Evolutionary conservation across 2,888 invertebrate species (phyloP).

Genomic region (Empis stercorea): DNA sequence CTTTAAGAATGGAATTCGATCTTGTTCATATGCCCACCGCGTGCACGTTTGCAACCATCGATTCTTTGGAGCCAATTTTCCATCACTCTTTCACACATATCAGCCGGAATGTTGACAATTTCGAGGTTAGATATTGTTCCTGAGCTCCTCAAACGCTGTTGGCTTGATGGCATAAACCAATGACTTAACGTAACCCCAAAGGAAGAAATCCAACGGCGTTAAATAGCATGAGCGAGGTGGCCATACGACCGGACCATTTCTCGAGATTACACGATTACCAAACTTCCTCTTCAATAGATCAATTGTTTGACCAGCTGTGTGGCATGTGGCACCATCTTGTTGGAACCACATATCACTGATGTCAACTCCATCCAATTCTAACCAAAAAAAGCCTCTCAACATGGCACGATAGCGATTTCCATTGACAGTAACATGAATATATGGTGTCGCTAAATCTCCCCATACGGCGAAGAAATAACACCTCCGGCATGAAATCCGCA

Average conservation of each 20-base stretch:
- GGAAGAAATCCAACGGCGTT: too few species aligned
- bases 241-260: slow-evolving; percentile 1
- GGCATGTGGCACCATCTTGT: slow-evolving; percentile 8
- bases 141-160: too few species aligned
- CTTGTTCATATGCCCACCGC: too few species aligned
- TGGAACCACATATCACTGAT: slow-evolving; percentile 7
- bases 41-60: too few species aligned
- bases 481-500: background rate
- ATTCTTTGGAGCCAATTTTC: too few species aligned
- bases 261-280: slow-evolving; percentile 1
- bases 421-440: slow-evolving; percentile 7
- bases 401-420: slow-evolving; percentile 5
- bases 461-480: slow-evolving; percentile 4
- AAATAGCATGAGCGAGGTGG: slow-evolving; percentile 1
- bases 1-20: background rate
- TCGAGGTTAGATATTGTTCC: too few species aligned
- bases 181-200: too few species aligned
- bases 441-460: slow-evolving; percentile 2
- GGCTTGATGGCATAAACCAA: too few species aligned
- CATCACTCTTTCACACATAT: too few species aligned
- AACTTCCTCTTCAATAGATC: slow-evolving; percentile 3
- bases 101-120: too few species aligned
- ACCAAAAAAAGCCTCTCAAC: slow-evolving; percentile 4
- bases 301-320: slow-evolving; percentile 1
- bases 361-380: slow-evolving; percentile 6